Evolutionary conservation across 2,113 vertebrate genomes (phyloP).

Genomic region (Tetraodon nigroviridis): DNA sequence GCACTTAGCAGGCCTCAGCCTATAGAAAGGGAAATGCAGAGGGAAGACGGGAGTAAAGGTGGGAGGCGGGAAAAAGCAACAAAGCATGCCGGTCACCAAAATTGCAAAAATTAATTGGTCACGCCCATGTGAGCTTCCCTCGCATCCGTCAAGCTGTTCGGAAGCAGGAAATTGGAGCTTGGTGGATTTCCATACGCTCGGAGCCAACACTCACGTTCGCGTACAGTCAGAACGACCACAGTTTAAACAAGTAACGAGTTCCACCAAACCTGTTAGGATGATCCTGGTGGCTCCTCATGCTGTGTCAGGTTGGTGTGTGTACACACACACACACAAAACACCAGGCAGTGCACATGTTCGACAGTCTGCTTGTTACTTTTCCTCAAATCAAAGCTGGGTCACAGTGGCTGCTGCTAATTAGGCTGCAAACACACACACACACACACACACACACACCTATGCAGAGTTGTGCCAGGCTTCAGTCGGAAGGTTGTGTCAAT

Average conservation of each 20-base stretch:
- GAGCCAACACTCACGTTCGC: no score
- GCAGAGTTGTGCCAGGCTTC: conserved; percentile 30
- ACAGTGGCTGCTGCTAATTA: conserved; percentile 32
- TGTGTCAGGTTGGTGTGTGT: background rate
- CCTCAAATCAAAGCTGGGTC: conserved; percentile 6
- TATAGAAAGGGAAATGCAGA: conserved; percentile 49
- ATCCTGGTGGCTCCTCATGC: background rate
- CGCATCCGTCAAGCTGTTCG: conserved; percentile 46
- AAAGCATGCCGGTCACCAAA: conserved; percentile 66
- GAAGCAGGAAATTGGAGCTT: conserved; percentile 31
- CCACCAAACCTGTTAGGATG: background rate
- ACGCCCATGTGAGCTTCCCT: conserved; percentile 52
- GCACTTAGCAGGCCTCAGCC: conserved; percentile 61
- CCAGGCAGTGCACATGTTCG: background rate
- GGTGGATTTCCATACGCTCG: conserved; percentile 15
- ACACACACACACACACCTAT: conserved; percentile 15
- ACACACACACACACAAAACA: no score
- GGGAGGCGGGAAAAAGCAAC: conserved; percentile 51
- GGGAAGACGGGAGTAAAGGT: conserved; percentile 18
- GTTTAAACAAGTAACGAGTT: background rate
- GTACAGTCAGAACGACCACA: background rate
- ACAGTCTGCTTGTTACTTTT: conserved; percentile 5
- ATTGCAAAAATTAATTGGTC: conserved; percentile 68
- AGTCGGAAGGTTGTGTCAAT: conserved; percentile 44
- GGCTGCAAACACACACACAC: conserved; percentile 14